phyloP scores from a whole-genome alignment of 2,113 vertebrate genomes.

The Copsychus sechellarum region DNA sequence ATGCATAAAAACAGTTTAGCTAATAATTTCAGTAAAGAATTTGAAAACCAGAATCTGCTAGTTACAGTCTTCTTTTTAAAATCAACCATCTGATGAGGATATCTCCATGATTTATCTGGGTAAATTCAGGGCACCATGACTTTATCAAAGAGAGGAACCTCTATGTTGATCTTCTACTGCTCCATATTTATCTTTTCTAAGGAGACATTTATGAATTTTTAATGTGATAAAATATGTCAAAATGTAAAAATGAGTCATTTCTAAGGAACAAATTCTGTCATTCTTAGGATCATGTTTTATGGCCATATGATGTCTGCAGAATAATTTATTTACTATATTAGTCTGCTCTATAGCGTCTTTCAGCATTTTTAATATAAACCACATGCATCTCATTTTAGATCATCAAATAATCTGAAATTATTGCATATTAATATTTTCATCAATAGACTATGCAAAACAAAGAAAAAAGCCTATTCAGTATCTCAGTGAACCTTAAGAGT shows the following conservation, averaged over 20 bases:
- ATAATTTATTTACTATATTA: conserved; percentile 17
- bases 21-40: not conserved
- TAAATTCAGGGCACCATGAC: not conserved
- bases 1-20: not conserved
- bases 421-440: not conserved
- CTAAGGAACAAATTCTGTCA: conserved; percentile 43
- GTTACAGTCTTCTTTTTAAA: conserved; percentile 32
- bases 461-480: not conserved
- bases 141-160: not conserved
- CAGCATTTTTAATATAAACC: not conserved
- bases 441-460: not conserved
- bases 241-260: conserved; percentile 54
- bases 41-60: not conserved
- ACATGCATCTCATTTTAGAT: not conserved
- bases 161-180: conserved; percentile 21
- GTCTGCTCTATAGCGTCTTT: conserved; percentile 4
- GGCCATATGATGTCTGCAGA: conserved; percentile 32
- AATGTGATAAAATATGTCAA: conserved; percentile 54
- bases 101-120: not conserved
- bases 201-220: conserved; percentile 66
- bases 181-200: conserved; percentile 9
- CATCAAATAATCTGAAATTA: not conserved
- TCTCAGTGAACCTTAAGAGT: not conserved
- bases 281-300: conserved; percentile 40
- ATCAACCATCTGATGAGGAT: not conserved